These are phyloP conservation scores for Ursus arctos DNA, from an alignment of 2,113 vertebrate genomes.

Conservation along the genomic window DNA sequence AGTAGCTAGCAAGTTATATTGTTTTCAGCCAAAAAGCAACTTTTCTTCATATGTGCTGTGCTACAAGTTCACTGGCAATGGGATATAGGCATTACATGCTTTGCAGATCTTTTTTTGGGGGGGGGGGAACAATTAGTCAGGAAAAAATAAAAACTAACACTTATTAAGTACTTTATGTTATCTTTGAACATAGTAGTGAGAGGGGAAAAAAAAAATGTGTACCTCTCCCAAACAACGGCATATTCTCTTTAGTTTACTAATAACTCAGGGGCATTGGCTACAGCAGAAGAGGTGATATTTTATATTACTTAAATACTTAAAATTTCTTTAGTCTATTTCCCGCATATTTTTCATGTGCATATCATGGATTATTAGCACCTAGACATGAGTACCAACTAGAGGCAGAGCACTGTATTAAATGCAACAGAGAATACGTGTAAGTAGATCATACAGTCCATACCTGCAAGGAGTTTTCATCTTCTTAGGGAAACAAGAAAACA, in stretches of 20 bases:
- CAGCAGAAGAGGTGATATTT: neutral
- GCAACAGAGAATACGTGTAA: neutral
- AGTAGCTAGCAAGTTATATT: neutral
- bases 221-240: neutral
- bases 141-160: neutral
- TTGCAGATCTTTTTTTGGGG: neutral
- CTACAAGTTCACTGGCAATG: neutral
- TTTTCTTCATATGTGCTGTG: neutral
- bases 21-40: neutral
- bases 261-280: neutral
- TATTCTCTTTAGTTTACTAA: neutral
- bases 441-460: neutral
- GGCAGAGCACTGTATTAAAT: neutral
- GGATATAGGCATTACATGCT: neutral
- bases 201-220: neutral
- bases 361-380: neutral
- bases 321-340: conserved; percentile 7
- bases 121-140: neutral
- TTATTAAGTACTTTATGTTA: neutral
- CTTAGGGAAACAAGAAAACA: conserved; percentile 4
- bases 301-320: neutral
- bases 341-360: neutral
- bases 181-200: neutral
- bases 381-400: neutral
- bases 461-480: neutral